Conservation (phyloP, 2,888 invertebrate genomes). For the Tubulanus polymorphus region DNA sequence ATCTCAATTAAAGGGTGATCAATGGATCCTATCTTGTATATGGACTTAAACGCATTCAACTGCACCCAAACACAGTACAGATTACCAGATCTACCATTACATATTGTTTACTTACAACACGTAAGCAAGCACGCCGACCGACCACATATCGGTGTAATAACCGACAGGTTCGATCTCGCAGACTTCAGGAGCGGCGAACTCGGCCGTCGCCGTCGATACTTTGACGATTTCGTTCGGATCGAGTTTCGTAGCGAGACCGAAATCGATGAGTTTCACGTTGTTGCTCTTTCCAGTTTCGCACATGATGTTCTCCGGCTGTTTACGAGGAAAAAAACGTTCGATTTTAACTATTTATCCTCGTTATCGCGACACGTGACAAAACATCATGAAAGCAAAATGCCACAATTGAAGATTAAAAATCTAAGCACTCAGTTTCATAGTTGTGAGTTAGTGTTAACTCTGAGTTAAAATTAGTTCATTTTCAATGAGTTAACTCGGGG, state of each 20-base stretch:
- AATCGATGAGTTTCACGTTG: constrained; percentile 97
- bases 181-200: constrained; percentile 99
- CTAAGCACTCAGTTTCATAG: too few species aligned
- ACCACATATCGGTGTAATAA: constrained; percentile 99
- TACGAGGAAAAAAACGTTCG: neutral
- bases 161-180: constrained; percentile 98
- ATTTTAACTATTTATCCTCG: too few species aligned
- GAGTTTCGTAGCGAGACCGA: constrained; percentile 95
- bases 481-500: too few species aligned
- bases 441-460: too few species aligned
- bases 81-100: neutral
- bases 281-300: constrained; percentile 93
- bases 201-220: constrained; percentile 98
- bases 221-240: constrained; percentile 98
- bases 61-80: neutral
- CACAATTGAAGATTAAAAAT: too few species aligned
- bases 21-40: too few species aligned
- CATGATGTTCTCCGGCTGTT: constrained; percentile 99
- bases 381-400: too few species aligned
- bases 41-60: too few species aligned
- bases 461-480: too few species aligned
- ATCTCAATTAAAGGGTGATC: too few species aligned
- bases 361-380: too few species aligned
- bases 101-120: constrained; percentile 89
- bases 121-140: constrained; percentile 96